A percentile compares a stretch with the other conserved stretches of the same genome.
phyloP scores from a whole-genome alignment of 2,113 vertebrate genomes.

The Mormyrus lacerda region DNA sequence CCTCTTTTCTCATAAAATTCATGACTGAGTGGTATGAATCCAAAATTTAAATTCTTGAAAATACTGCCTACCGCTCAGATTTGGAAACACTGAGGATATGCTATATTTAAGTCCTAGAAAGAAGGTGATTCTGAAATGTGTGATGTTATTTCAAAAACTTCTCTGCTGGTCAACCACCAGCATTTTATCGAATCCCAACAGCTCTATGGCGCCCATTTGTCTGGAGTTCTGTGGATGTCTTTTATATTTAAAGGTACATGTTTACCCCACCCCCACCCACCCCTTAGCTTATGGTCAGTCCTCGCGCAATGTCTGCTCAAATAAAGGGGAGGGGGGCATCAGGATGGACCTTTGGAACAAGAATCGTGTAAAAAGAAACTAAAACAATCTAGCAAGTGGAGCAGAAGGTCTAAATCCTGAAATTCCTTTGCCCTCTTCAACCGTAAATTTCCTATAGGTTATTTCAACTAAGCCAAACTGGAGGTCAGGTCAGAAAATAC shows the following conservation, averaged over 20 bases:
- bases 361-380: constrained; percentile 19
- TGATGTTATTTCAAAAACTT: neutral
- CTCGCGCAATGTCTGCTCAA: constrained; percentile 7
- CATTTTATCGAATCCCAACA: neutral
- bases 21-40: neutral
- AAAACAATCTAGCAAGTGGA: constrained; percentile 41
- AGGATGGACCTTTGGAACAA: constrained; percentile 18
- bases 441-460: constrained; percentile 59
- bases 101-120: neutral
- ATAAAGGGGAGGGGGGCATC: neutral
- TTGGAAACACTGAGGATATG: neutral
- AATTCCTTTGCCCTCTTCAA: constrained; percentile 63
- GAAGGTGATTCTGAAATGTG: neutral
- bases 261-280: neutral
- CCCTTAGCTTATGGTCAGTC: constrained; percentile 3
- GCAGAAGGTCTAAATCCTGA: constrained; percentile 54
- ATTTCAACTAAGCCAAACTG: constrained; percentile 42
- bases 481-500: constrained; percentile 13
- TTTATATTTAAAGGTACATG: constrained; percentile 20
- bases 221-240: neutral
- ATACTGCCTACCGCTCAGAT: neutral
- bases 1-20: neutral
- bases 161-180: neutral
- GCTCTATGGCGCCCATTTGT: neutral
- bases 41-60: neutral